Evolutionary conservation across 2,113 vertebrate genomes (phyloP), one percentile per base, ranked within the genome.

Genomic region (mouse (Mus musculus)): DNA sequence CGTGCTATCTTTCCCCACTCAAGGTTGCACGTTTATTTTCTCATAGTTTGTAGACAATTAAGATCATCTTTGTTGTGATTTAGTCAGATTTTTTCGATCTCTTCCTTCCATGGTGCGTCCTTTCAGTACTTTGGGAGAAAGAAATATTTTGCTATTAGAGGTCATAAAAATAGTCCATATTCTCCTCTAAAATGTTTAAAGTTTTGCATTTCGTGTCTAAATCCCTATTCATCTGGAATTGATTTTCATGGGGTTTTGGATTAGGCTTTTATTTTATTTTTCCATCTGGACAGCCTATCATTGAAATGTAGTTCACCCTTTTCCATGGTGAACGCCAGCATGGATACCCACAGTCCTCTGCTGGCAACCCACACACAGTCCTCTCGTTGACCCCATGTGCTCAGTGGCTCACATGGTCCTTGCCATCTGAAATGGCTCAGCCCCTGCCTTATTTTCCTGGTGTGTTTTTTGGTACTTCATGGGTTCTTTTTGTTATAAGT

Each of bases 181-280:
- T 82, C 95, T 78, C 91, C 88, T 73, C 56, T 65, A 73, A 95
- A 88, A 75, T 76, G 87, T 63, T 96, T 95, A 82, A 95, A 94
- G 85, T 36, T 90, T 89, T 87, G 49, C 63, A 85, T 93, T 88
- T 78, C 46, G 69, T 30, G 52, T 75, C 92, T 85, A 88, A 85
- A 75, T 86, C 69, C 86, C 20, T 63, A 59, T 93, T 75, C 94
- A 90, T 93, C 94, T 95, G 88, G 90, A 93, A 88, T 39, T 78
- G 84, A 90, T 90, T 93, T 94, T 39, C 49, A 14, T 84, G 26
- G 63, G 26, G 20, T 75, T 93, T 84, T 80, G 63, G 65, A 42
- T 46, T 91, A 33, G 20, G 10, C 4, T 84, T 69, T 88, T 54
- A 87, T 84, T 92, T 67, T 7, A 49, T 65, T 65, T 67, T 20